A percentile compares a stretch with the other conserved stretches of the same genome.
These are phyloP conservation scores for Phyllostomus discolor DNA, from an alignment of 2,113 vertebrate species.

Conservation along the genomic window DNA sequence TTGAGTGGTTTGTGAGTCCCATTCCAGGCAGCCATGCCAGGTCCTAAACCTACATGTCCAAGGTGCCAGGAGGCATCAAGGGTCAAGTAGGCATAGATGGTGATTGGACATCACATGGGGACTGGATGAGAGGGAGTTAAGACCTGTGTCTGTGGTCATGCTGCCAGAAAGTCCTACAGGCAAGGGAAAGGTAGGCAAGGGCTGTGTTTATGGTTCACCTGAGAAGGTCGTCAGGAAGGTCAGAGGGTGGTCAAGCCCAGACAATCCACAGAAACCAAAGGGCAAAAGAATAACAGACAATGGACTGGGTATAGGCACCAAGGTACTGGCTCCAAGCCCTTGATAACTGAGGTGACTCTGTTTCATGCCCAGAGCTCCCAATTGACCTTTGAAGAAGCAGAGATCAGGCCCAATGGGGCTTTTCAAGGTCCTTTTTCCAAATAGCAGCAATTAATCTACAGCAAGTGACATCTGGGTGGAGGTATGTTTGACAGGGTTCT, in stretches of 20 bases:
- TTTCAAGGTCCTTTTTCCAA: not conserved
- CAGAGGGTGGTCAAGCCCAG: not conserved
- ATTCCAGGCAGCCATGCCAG: not conserved
- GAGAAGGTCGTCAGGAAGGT: not conserved
- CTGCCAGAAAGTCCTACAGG: not conserved
- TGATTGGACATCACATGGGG: not conserved
- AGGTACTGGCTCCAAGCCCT: not conserved
- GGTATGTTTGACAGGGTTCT: not conserved
- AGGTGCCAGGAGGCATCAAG: not conserved
- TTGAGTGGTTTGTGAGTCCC: not conserved
- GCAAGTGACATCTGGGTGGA: not conserved
- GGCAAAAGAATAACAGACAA: not conserved
- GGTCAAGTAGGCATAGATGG: not conserved
- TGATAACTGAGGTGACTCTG: not conserved
- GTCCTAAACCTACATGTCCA: not conserved
- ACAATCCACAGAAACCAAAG: not conserved
- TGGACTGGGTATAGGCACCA: not conserved
- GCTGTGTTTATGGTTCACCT: not conserved
- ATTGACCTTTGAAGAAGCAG: not conserved
- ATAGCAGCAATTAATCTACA: not conserved
- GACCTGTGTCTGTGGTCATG: not conserved
- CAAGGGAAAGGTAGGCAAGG: not conserved
- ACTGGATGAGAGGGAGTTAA: not conserved
- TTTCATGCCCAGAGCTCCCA: not conserved
- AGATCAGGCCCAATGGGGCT: not conserved